Evolutionary conservation across 2,113 vertebrate species (phyloP).

Genomic region (Puffinus mauretanicus): DNA sequence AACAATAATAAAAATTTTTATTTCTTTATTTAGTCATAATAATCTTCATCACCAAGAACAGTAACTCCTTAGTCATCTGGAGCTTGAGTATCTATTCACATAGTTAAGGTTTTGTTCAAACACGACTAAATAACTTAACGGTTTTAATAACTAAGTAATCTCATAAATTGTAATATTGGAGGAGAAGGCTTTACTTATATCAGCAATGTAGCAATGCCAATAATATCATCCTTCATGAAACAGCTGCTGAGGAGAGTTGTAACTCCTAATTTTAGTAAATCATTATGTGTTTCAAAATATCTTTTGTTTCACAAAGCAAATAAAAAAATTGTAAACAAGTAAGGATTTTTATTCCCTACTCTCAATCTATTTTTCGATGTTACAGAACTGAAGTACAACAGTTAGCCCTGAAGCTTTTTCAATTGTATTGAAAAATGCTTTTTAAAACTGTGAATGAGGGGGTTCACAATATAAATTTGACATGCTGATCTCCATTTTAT

Average conservation of each 20-base stretch:
- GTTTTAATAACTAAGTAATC: not conserved
- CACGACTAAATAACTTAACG: not conserved
- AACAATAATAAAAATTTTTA: not conserved
- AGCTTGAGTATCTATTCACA: not conserved
- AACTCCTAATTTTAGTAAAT: not conserved
- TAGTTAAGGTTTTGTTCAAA: not conserved
- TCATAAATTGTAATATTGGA: not conserved
- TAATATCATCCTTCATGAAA: not conserved
- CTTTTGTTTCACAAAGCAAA: not conserved
- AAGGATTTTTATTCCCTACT: not conserved
- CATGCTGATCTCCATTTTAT: not conserved
- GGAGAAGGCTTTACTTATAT: not conserved
- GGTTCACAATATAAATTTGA: not conserved
- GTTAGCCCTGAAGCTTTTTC: not conserved
- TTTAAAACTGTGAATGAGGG: not conserved
- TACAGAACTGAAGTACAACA: not conserved
- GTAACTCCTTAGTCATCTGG: not conserved
- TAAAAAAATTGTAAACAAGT: not conserved
- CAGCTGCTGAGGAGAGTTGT: not conserved
- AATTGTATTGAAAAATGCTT: not conserved
- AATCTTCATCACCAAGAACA: not conserved
- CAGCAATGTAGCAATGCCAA: not conserved
- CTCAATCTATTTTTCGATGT: not conserved
- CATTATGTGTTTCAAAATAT: not conserved
- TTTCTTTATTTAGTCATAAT: not conserved